Evolutionary conservation across 2,888 invertebrate species (phyloP), one percentile per base, ranked within the genome.

Genomic region (Galerucella nymphaeae): DNA sequence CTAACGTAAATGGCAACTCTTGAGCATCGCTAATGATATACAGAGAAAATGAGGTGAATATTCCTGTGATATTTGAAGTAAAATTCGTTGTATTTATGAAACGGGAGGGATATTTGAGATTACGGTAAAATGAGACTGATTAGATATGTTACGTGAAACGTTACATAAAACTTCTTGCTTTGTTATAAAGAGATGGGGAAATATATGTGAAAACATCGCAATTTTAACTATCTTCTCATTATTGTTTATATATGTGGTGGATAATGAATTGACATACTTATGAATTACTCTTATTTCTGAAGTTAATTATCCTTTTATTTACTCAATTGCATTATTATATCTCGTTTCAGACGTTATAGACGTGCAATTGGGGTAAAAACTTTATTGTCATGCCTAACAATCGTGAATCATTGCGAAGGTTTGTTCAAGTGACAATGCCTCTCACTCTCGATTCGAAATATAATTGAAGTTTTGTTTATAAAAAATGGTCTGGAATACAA

Each of bases 131-230:
- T 50, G 50, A 50, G 2, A 48, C 48, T 48, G 6, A 48, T 48
- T 48, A 48, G 48, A 50, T 50, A 14, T 45, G n/a, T 50, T 50
- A 50, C n/a, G 50, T 50, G 14, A n/a, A 50, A n/a, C n/a, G 50
- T 50, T 50, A 50, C 45, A 14, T 45, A 14, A 45, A 45, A 45
- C 45, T 45, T 13, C 50, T n/a, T n/a, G n/a, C 14, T n/a, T 50
- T 50, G 50, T 50, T 50, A 16, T 5, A 50, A 5, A 50, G 45
- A 45, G 45, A 45, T 45, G 45, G 45, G 45, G 14, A 14, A 45
- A 50, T n/a, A 50, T n/a, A 50, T 50, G 14, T 50, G 50, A 8
- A n/a, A 50, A n/a, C 8, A 50, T 50, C n/a, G 50, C n/a, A 50
- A 50, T n/a, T 50, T 50, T 14, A 14, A n/a, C 50, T 8, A 45